Base-by-base conservation (phyloP, 2,113 vertebrate species). In the Pavo muticus region DNA sequence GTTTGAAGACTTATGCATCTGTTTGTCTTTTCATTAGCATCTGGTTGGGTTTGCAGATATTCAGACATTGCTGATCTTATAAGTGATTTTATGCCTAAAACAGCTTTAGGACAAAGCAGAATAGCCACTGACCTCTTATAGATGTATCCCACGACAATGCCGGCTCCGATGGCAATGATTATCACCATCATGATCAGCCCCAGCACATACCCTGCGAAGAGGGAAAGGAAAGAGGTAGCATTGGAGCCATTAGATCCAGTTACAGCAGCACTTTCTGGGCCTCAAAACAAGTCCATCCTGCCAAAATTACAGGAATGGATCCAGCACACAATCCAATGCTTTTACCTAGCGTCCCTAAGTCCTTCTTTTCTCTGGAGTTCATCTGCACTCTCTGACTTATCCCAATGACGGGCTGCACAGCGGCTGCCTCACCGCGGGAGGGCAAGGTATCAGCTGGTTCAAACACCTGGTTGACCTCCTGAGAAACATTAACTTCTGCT, bases 111-210 rank as follows among this genome's bases (percentile, higher is more conserved):
- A 60, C 40, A 74, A 82, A 86, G 44, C 8, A 65, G 16, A 81
- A 23, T 2, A 84, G 64, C 56, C 67, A 97, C 97, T 98, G 71
- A 99, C 99, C 99, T 99, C 96, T 99, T 99, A 88, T 99, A 99
- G 87, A 99, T 97, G 92, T 99, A 99, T 72, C 99, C 99, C 44
- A 99, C 4, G 14, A 98, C 97, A 95, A 99, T 98, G 78, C 99
- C 99, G 1, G 94, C 97, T 84, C 99, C 99, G 0, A 99, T 98
- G 25, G 98, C 37, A 19, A 99, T 98, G 82, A 99, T 99, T 88
- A 99, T 97, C 11, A 97, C 98, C 92, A 98, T 99, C 99, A 99
- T 99, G 88, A 98, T 91, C 76, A 99, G 96, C 17, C 98, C 98
- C 56, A 99, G 94, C 83, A 99, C 98, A 3, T 98, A 98, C 15